Percentiles rank a stretch among this genome's conserved stretches.
Evolutionary conservation across 2,113 vertebrate genomes (phyloP).

Genomic region (Fukomys damarensis): DNA sequence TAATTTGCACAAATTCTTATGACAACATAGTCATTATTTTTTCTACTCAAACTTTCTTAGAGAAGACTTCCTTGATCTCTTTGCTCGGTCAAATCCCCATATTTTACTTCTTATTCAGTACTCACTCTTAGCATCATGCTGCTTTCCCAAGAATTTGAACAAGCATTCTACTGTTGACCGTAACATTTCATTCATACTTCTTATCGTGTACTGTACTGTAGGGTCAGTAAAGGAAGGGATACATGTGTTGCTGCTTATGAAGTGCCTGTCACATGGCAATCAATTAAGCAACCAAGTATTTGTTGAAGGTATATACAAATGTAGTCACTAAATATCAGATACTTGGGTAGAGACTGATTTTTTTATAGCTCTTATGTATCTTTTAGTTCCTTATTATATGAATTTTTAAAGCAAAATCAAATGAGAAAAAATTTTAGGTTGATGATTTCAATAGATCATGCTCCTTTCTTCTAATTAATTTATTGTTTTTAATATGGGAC

Average conservation of each 20-base stretch:
- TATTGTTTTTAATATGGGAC: neutral
- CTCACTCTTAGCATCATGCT: neutral
- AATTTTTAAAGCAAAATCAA: constrained; percentile 3
- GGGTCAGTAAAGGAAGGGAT: neutral
- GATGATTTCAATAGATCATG: neutral
- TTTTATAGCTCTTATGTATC: neutral
- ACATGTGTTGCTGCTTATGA: neutral
- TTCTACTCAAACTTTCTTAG: neutral
- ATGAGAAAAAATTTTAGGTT: neutral
- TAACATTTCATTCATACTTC: neutral
- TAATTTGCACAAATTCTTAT: neutral
- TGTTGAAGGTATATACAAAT: neutral
- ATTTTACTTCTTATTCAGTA: neutral
- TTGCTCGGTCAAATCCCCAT: neutral
- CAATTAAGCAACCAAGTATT: neutral
- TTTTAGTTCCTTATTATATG: neutral
- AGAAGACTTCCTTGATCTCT: neutral
- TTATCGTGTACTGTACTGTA: neutral
- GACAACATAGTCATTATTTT: neutral
- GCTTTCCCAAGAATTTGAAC: neutral
- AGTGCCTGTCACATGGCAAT: neutral
- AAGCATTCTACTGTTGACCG: neutral
- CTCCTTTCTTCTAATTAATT: neutral
- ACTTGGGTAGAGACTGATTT: neutral
- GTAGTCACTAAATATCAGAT: neutral